Conservation (phyloP, 1,140 invertebrate species). For the Drosophila obscura region DNA sequence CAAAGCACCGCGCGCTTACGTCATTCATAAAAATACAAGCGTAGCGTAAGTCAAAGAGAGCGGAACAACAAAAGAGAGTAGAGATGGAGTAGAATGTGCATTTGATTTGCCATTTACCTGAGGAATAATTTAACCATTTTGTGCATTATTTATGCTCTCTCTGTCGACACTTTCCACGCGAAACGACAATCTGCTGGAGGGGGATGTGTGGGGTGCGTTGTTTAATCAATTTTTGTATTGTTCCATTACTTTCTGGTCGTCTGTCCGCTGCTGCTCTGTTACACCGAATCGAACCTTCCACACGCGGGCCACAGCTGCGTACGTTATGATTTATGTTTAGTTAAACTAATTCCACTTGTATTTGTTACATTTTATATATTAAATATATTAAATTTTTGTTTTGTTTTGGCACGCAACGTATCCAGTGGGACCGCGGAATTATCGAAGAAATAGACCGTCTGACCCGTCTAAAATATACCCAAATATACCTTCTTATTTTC, state of each 20-base stretch:
- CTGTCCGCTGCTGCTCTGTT: neutral
- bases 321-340: too few species aligned
- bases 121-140: conserved; percentile 79
- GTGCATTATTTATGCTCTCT: conserved; percentile 52
- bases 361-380: too few species aligned
- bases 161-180: neutral
- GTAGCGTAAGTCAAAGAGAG: conserved; percentile 47
- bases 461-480: too few species aligned
- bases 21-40: conserved; percentile 80
- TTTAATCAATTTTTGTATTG: conserved; percentile 37
- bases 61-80: conserved; percentile 20
- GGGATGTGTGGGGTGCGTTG: conserved; percentile 13
- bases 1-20: conserved; percentile 61
- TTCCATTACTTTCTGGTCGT: conserved; percentile 17
- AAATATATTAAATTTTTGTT: too few species aligned
- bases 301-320: too few species aligned
- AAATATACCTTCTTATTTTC: too few species aligned
- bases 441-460: too few species aligned
- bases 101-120: conserved; percentile 70
- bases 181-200: too few species aligned
- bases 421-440: too few species aligned
- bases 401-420: too few species aligned
- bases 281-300: too few species aligned
- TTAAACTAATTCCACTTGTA: too few species aligned
- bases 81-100: conserved; percentile 11